phyloP scores from a whole-genome alignment of 2,113 vertebrate genomes.

The Ciconia maguari region DNA sequence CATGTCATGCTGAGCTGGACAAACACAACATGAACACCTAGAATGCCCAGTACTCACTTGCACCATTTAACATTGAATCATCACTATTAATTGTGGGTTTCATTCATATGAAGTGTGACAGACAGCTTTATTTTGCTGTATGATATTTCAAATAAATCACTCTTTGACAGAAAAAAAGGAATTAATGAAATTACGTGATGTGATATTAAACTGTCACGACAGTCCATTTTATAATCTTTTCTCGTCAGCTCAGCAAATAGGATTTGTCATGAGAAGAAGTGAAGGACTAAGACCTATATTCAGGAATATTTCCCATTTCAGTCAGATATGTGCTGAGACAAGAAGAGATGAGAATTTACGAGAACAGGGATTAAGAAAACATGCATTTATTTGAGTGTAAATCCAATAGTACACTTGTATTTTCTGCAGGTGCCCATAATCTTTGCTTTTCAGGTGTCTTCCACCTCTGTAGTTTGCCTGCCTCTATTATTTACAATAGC shows the following conservation, averaged over 20 bases:
- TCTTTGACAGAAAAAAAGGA: background rate
- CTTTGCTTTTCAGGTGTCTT: background rate
- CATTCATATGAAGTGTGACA: background rate
- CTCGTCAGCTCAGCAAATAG: background rate
- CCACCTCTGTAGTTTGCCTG: background rate
- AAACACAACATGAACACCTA: background rate
- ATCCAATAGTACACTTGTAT: background rate
- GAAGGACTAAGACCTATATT: background rate
- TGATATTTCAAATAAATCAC: background rate
- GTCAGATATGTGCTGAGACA: background rate
- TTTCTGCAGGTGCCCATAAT: background rate
- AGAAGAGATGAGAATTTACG: background rate
- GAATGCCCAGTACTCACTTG: background rate
- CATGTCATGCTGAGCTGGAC: background rate
- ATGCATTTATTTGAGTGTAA: background rate
- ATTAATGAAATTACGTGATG: background rate
- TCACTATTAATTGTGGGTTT: background rate
- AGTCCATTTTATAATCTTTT: background rate
- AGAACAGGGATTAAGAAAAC: background rate
- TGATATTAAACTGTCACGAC: background rate
- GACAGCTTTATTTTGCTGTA: background rate
- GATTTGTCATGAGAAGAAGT: background rate
- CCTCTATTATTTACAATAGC: background rate
- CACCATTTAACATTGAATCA: background rate
- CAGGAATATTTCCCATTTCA: background rate